These are phyloP conservation scores for Calliphora vomitoria DNA, from an alignment of 2,888 invertebrate species.

Conservation along the genomic window DNA sequence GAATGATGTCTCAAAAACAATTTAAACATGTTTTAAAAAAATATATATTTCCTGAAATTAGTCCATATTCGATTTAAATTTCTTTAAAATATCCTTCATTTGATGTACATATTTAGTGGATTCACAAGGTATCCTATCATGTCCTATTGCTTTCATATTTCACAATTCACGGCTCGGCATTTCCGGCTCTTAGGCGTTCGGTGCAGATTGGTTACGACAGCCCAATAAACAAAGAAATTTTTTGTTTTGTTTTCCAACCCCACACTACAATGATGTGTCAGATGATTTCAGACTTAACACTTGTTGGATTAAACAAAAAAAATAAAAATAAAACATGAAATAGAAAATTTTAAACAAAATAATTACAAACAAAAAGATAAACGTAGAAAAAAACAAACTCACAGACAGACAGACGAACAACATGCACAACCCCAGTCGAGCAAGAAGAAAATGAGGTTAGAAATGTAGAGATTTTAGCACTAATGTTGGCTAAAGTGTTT, in stretches of 20 bases:
- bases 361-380: constrained; percentile 2
- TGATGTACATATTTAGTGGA: too few relatives aligned
- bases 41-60: too few relatives aligned
- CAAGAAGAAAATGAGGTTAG: background rate
- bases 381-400: background rate
- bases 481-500: background rate
- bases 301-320: constrained; percentile 78
- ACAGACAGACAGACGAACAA: background rate
- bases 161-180: too few relatives aligned
- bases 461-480: background rate
- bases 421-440: background rate
- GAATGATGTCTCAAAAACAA: too few relatives aligned
- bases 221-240: too few relatives aligned
- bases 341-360: constrained; percentile 5
- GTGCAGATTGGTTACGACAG: too few relatives aligned
- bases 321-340: background rate
- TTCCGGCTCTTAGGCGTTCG: too few relatives aligned
- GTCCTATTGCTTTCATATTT: too few relatives aligned
- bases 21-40: too few relatives aligned
- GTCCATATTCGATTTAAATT: too few relatives aligned
- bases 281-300: constrained; percentile 60
- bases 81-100: too few relatives aligned
- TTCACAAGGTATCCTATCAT: too few relatives aligned
- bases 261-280: constrained; percentile 13
- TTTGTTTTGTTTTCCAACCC: background rate